Evolutionary conservation across 2,888 invertebrate species (phyloP), one percentile per base, ranked within the genome.

Genomic region (Marronus borbonicus): DNA sequence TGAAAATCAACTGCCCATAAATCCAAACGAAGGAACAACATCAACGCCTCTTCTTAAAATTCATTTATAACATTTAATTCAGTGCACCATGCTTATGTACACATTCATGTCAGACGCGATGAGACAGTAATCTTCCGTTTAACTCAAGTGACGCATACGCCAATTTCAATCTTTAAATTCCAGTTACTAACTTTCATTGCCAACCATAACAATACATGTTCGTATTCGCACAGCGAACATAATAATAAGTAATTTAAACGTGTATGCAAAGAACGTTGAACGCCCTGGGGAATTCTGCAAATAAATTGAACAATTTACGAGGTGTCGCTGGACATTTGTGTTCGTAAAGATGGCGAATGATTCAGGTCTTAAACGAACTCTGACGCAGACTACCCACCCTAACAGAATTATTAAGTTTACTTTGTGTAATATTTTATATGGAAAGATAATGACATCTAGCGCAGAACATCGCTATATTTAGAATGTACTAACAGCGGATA

Each of bases 251-350:
- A 28, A 50, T 50, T 17, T 50, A 24, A 10, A 50, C 50, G 17
- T 36, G 31, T 8, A 28, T 50, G 49, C 50, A 50, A 20, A 24
- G 68, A 24, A 68, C 68, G 39, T 68, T 50, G 68, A 68, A 49
- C 68, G 68, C n/a, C 36, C 5, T 68, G 62, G 62, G 50, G 39
- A 68, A 68, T 68, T 68, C 68, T 68, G 50, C 68, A 68, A 68
- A 68, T 68, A 68, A 68, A 68, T 68, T 68, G 68, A 68, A 68
- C 68, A 50, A 50, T 68, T 68, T 68, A 68, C 14, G 68, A 50
- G 50, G 8, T 39, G 44, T 7, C 17, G 12, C n/a, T 49, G 28
- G 10, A 62, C 62, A 24, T 50, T 10, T 49, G 50, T 68, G 28
- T 7, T 3, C 52, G 68, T 36, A 36, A 50, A 28, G 24, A 68